These are phyloP conservation scores for Artibeus lituratus DNA, from an alignment of 2,797 vertebrate species.

Conservation along the genomic window DNA sequence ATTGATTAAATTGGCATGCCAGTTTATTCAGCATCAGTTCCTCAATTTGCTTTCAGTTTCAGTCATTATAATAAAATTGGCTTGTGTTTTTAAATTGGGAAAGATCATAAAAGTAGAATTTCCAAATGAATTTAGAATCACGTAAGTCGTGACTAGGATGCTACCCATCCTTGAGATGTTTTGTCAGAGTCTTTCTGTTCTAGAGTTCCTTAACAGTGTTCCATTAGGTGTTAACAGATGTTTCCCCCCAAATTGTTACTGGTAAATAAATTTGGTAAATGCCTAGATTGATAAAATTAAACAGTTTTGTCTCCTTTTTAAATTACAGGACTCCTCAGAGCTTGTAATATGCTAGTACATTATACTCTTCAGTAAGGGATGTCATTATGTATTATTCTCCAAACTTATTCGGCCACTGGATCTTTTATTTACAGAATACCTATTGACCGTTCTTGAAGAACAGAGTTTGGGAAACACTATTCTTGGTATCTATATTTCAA, in stretches of 20 bases:
- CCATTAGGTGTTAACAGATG: neutral
- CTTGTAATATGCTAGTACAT: constrained; percentile 26
- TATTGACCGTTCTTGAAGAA: neutral
- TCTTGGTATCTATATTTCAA: neutral
- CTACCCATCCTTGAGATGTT: neutral
- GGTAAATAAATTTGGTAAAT: constrained; percentile 50
- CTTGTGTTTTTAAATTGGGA: constrained; percentile 25
- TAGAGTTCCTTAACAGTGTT: neutral
- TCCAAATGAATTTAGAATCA: neutral
- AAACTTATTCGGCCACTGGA: neutral
- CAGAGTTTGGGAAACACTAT: constrained; percentile 29
- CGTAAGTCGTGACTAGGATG: neutral
- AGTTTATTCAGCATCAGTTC: neutral
- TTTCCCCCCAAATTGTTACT: neutral
- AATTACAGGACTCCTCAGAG: neutral
- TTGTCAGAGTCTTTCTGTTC: constrained; percentile 9
- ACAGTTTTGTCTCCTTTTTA: neutral
- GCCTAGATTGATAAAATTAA: neutral
- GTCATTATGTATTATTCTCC: neutral
- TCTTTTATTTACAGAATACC: neutral
- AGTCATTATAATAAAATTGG: neutral
- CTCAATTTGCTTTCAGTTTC: constrained; percentile 1
- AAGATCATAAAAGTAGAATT: constrained; percentile 35
- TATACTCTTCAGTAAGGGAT: neutral
- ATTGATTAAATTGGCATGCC: neutral